Conservation (phyloP, 30 jellyfish, hydroid and myxozoan species). For the Morbakka virulenta region DNA sequence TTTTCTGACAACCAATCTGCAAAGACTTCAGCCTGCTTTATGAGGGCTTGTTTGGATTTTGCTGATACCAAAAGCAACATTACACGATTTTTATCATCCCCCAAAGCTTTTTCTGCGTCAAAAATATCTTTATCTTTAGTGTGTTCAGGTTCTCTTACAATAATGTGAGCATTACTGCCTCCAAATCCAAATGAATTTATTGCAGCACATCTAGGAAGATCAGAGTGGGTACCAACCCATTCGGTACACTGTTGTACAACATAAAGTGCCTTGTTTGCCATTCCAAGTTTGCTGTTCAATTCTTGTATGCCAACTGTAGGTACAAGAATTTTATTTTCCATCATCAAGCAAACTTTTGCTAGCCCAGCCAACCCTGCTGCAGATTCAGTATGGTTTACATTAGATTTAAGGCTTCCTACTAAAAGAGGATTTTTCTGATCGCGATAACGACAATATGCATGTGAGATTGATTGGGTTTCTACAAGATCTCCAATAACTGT, state of each 20-base stretch:
- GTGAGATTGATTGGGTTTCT: conserved; percentile 35
- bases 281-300: conserved; percentile 6
- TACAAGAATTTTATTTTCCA: conserved; percentile 13
- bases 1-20: conserved; percentile 1
- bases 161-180: conserved; percentile 50
- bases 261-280: conserved; percentile 14
- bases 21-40: conserved; percentile 16
- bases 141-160: conserved; percentile 6
- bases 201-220: conserved; percentile 23
- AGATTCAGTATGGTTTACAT: conserved; percentile 42
- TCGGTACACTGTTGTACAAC: background rate
- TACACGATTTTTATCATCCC: background rate
- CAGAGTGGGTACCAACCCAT: conserved; percentile 8
- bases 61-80: conserved; percentile 17
- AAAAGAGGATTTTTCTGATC: conserved; percentile 3
- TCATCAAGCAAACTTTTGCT: conserved; percentile 61
- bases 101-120: background rate
- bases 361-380: conserved; percentile 48
- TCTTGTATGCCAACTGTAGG: conserved; percentile 42
- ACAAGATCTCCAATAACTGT: conserved; percentile 51
- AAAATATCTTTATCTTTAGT: background rate
- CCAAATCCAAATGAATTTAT: conserved; percentile 58
- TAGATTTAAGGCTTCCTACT: conserved; percentile 41
- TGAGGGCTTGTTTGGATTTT: conserved; percentile 20
- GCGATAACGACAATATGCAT: conserved; percentile 22